Percentiles rank a stretch among this genome's conserved stretches.
Evolutionary conservation across 2,888 invertebrate genomes (phyloP).

Genomic region (Heliconius cydno): DNA sequence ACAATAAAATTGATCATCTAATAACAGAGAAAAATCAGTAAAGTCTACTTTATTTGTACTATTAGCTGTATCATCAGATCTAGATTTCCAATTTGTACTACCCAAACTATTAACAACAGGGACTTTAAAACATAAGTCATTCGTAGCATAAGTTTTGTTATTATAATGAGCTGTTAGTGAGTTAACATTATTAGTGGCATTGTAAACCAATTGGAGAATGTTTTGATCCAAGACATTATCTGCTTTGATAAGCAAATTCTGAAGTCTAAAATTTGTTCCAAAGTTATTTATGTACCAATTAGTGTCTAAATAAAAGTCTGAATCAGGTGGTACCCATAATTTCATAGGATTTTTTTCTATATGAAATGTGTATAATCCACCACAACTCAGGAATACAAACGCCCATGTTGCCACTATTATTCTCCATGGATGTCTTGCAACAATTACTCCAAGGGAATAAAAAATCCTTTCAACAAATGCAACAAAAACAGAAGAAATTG

Average conservation of each 20-base stretch:
- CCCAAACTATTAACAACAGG: constrained; percentile 71
- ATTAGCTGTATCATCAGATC: constrained; percentile 56
- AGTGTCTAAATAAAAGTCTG: constrained; percentile 87
- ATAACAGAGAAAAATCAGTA: constrained; percentile 83
- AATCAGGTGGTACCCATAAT: constrained; percentile 89
- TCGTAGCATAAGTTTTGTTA: constrained; percentile 58
- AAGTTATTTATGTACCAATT: constrained; percentile 88
- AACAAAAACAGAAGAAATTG: constrained; percentile 70
- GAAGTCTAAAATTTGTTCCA: constrained; percentile 85
- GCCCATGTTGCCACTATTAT: constrained; percentile 83
- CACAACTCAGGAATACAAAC: constrained; percentile 82
- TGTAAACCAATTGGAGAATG: constrained; percentile 79
- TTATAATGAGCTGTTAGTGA: constrained; percentile 62
- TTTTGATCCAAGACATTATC: constrained; percentile 86
- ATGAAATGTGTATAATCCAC: constrained; percentile 86
- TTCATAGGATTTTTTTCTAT: constrained; percentile 90
- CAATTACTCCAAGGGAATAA: constrained; percentile 84
- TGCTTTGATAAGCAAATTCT: constrained; percentile 85
- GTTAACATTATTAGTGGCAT: constrained; percentile 80
- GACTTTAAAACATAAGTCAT: constrained; percentile 75
- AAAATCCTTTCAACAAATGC: constrained; percentile 73
- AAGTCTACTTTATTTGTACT: constrained; percentile 57
- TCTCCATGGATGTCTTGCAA: constrained; percentile 84
- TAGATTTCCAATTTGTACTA: constrained; percentile 56
- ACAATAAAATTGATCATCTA: constrained; percentile 85